Base-by-base conservation (phyloP, 2,113 vertebrate species). In the Tragulus kanchil region DNA sequence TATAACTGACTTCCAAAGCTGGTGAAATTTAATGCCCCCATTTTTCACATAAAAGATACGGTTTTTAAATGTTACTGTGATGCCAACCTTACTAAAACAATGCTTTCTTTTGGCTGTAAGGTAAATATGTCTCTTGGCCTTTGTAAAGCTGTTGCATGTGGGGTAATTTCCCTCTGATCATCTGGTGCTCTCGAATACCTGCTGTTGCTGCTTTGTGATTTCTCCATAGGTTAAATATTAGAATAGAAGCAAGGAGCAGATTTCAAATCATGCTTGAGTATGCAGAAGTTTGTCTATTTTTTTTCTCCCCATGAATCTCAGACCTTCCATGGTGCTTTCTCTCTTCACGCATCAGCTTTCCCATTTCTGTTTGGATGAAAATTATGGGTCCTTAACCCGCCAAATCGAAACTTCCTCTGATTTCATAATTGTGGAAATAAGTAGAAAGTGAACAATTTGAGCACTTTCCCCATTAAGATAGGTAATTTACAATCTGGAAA, bases 151-250 rank as follows among this genome's bases (percentile, higher is more conserved):
- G 98, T 99, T 99, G 99, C 99, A 99, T 99, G 99, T 98, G 98
- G 98, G 98, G 98, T 99, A 98, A 98, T 98, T 98, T 99, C 99
- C 99, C 99, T 99, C 98, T 98, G 98, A 98, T 98, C 99, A 99
- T 99, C 98, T 98, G 98, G 97, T 98, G 98, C 98, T 99, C 98
- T 99, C 97, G 98, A 98, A 98, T 97, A 98, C 98, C 99, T 99
- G 98, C 98, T 99, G 98, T 99, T 99, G 99, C 99, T 99, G 99
- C 99, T 99, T 99, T 99, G 98, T 98, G 99, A 99, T 99, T 99
- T 99, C 98, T 99, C 98, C 97, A 97, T 92, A 98, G 98, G 97
- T 98, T 98, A 98, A 98, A 98, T 93, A 98, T 92, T 97, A 98
- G 98, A 85, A 36, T 95, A 98, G 98, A 98, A 96, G 97, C 95